Base-by-base conservation (phyloP, 2,113 vertebrate species). In the Myrmecophaga tridactyla region DNA sequence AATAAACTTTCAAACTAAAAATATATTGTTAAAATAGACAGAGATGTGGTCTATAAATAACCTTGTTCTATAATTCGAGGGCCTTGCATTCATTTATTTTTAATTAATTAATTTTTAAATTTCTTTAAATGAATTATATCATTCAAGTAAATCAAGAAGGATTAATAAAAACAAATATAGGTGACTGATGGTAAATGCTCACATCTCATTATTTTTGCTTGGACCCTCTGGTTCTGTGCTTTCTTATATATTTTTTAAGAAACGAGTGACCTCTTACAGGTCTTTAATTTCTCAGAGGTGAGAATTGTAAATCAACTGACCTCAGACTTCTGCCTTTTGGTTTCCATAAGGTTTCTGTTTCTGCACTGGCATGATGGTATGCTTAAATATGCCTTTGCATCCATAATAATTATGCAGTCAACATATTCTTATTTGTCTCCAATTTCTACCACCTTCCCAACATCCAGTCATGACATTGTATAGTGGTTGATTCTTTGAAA, bases 1-100 rank as follows among this genome's bases (percentile, higher is more conserved):
- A 92, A 60, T 39, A 67, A 46, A 78, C 2, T 39, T 78, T 36
- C 17, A 85, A 85, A 67, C 69, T 93, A 58, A 90, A 81, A 63
- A 39, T 53, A 43, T 36, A 67, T 46, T 36, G 0, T 69, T 18
- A 70, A 83, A 92, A 53, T 56, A 81, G 29, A 23, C 62, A 76
- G 58, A 85, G 2, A 67, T 39, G 4, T 58, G 31, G 20, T 78
- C 94, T 63, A 67, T 94, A 65, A 78, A 20, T 25, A 53, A 67
- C 39, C 67, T 14, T 85, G 3, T 65, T 75, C 20, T 58, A 46
- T 56, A 88, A 80, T 56, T 88, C 53, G 29, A 36, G 89, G 5
- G n/a, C 3, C 17, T 27, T 72, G 65, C 43, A 29, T 92, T 87
- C 69, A 93, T 36, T 60, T 86, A 3, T 73, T 75, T 78, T 81